Percentiles rank a stretch among this genome's conserved stretches.
These are phyloP conservation scores for Distichodus sexfasciatus DNA, from an alignment of 2,797 vertebrate genomes.

Conservation along the genomic window DNA sequence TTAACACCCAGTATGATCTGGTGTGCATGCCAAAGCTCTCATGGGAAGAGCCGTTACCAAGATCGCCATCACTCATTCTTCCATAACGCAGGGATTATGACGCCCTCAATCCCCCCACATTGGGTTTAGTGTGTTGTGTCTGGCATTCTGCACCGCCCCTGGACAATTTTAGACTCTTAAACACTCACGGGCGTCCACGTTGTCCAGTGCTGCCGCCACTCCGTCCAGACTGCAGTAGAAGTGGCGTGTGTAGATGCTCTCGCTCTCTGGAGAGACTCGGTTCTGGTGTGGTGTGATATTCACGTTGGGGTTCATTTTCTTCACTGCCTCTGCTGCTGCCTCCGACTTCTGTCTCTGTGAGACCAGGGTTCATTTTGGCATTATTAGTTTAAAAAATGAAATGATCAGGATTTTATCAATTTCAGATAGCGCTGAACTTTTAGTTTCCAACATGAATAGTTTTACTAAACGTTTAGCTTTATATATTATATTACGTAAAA, in stretches of 20 bases:
- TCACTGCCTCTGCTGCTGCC: conserved; percentile 72
- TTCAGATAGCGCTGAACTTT: too few species aligned
- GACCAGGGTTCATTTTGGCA: too few species aligned
- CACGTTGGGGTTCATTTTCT: conserved; percentile 75
- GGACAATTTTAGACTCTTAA: too few species aligned
- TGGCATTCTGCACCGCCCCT: too few species aligned
- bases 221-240: conserved; percentile 80
- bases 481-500: too few species aligned
- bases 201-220: conserved; percentile 83
- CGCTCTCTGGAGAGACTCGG: conserved; percentile 75
- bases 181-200: conserved; percentile 81
- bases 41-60: background rate
- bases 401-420: too few species aligned
- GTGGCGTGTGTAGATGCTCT: conserved; percentile 70
- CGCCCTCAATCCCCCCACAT: background rate
- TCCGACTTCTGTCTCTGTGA: conserved; percentile 81
- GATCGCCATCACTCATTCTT: background rate
- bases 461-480: too few species aligned
- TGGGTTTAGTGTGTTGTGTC: background rate
- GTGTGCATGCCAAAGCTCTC: background rate
- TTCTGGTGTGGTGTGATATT: conserved; percentile 74
- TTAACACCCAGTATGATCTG: background rate
- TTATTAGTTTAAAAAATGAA: too few species aligned
- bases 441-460: too few species aligned
- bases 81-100: background rate